Conservation (phyloP, 2,113 vertebrate genomes). For the Phoenicopterus ruber region DNA sequence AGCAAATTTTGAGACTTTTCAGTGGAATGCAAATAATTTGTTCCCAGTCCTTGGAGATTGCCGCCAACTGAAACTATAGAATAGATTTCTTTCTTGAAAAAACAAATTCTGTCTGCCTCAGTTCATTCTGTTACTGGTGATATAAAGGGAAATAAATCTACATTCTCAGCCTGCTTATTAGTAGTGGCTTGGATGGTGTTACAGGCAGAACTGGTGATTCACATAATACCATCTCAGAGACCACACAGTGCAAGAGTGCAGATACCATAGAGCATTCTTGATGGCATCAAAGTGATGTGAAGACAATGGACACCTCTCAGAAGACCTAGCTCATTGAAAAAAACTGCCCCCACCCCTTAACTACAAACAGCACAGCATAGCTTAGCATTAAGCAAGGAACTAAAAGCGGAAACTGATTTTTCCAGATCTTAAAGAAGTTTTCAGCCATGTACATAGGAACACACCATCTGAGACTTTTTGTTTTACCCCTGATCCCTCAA, state of each 20-base stretch:
- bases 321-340: background rate
- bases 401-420: background rate
- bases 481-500: background rate
- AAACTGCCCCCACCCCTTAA: background rate
- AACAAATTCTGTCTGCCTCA: background rate
- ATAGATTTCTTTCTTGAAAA: background rate
- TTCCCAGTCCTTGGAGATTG: background rate
- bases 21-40: background rate
- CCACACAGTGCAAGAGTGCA: background rate
- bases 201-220: background rate
- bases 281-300: background rate
- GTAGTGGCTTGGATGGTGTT: background rate
- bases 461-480: background rate
- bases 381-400: background rate
- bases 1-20: background rate
- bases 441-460: background rate
- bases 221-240: background rate
- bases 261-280: background rate
- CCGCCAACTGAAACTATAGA: background rate
- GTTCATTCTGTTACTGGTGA: background rate
- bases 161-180: background rate
- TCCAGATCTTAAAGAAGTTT: background rate
- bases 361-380: background rate
- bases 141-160: background rate
- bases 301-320: background rate